These are phyloP conservation scores for Pelobates cultripes DNA, from an alignment of 2,797 vertebrate genomes.

Conservation along the genomic window DNA sequence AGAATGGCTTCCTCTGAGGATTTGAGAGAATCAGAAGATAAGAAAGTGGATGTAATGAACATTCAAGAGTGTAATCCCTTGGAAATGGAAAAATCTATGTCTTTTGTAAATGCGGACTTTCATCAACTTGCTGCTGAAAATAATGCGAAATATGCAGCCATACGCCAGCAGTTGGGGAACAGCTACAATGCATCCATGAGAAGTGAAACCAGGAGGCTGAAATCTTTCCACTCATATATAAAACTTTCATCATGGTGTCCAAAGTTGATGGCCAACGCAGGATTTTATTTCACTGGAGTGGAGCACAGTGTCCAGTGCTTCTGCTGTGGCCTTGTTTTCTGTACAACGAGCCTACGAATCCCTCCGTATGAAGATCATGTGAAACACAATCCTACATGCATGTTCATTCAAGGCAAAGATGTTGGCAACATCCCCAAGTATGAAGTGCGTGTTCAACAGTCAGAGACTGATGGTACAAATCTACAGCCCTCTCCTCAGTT, in stretches of 20 bases:
- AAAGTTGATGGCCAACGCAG: constrained; percentile 49
- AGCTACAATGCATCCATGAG: constrained; percentile 58
- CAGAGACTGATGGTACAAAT: background rate
- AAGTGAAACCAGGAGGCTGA: constrained; percentile 56
- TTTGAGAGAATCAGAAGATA: background rate
- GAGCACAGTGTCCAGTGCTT: constrained; percentile 48
- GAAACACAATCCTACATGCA: constrained; percentile 25
- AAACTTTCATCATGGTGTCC: constrained; percentile 16
- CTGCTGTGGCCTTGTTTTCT: constrained; percentile 53
- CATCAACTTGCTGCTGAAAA: background rate
- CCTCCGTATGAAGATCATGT: constrained; percentile 27
- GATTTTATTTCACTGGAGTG: constrained; percentile 33
- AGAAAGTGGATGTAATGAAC: background rate
- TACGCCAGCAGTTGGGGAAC: constrained; percentile 23
- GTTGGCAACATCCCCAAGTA: constrained; percentile 53
- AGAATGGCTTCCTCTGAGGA: constrained; percentile 20
- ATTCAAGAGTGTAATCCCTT: constrained; percentile 33
- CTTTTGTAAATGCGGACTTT: background rate
- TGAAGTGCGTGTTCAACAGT: constrained; percentile 15
- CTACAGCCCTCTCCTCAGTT: background rate
- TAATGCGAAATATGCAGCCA: constrained; percentile 27
- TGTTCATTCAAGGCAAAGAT: constrained; percentile 51
- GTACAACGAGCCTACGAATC: background rate
- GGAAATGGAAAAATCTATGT: background rate
- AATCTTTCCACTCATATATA: constrained; percentile 44